Evolutionary conservation across 2,888 invertebrate genomes (phyloP), one percentile per base, ranked within the genome.

Genomic region (Drosophila testacea): DNA sequence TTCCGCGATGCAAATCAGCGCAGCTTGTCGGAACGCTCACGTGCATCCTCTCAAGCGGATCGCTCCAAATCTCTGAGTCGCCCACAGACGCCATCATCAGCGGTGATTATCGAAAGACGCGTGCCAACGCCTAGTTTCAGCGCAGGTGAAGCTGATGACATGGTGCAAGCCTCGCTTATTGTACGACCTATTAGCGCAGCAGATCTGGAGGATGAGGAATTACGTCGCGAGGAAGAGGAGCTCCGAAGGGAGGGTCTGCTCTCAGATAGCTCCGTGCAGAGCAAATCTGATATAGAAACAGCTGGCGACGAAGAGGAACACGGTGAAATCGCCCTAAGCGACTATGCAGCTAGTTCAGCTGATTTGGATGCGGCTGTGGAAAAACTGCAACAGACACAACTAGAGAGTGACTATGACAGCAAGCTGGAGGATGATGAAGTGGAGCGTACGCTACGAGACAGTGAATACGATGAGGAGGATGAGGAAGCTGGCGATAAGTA

Each of bases 151-250:
- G 93, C 94, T 64, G 95, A 94, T 92, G 94, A 93, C 4, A 81
- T 94, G 83, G 91, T 95, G 10, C 95, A 95, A 90, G 95, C 95
- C 1, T 94, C 95, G 5, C 91, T 96, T 47, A 93, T 95, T 11
- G 95, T 96, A 22, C 94, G 95, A 78, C 95, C 94, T 10, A 94
- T 95, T 74, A 94, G 95, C 82, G 94, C 94, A 54, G 93, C 94
- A 39, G 91, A 92, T 66, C 71, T 91, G 48, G 88, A 87, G 46
- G 91, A 90, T 39, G 91, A 90, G 2, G 79, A 90, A 0, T 69
- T 91, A 10, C 81, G 90, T 0, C 85, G 88, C 7, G 91, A 91
- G 44, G 91, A 92, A 60, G 91, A 91, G 54, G 91, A 82, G 38
- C 69, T 91, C 11, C 83, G 92, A 0, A 77, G 91, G 0, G 91